phyloP scores from a whole-genome alignment of 2,888 invertebrate species.

The Drosophila neotestacea region DNA sequence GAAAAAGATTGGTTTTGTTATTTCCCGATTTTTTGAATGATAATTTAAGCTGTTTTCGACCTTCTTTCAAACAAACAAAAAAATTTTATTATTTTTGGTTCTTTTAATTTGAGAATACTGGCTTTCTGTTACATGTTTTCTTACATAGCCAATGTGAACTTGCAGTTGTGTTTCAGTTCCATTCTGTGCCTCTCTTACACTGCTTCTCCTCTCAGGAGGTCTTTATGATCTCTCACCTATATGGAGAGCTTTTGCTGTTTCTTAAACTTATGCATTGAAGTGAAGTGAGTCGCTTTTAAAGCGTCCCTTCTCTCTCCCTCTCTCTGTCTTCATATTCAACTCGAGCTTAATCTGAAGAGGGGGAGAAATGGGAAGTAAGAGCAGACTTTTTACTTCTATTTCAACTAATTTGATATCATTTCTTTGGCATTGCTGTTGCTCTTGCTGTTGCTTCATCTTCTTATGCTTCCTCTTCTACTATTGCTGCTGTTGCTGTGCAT shows the following conservation, averaged over 20 bases:
- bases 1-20: too few species aligned
- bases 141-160: background rate
- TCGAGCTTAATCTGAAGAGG: background rate
- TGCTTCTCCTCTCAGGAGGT: background rate
- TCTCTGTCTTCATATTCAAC: background rate
- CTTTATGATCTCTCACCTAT: conserved; percentile 34
- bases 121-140: background rate
- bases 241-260: conserved; percentile 3
- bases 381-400: conserved; percentile 64
- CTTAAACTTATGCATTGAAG: conserved; percentile 27
- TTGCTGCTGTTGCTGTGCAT: conserved; percentile 67
- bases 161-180: conserved; percentile 5
- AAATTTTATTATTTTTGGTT: too few species aligned
- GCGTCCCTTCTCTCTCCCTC: background rate
- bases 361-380: background rate
- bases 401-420: conserved; percentile 77
- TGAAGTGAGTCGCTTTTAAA: conserved; percentile 18
- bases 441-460: background rate
- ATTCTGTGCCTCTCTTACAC: conserved; percentile 10
- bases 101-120: background rate
- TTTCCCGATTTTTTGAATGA: too few species aligned
- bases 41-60: too few species aligned
- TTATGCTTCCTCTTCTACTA: conserved; percentile 18
- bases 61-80: too few species aligned
- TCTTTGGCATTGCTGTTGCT: conserved; percentile 29